These are phyloP conservation scores for Sphenopsis melanotis DNA, from an alignment of 2,797 vertebrate genomes.

Conservation along the genomic window DNA sequence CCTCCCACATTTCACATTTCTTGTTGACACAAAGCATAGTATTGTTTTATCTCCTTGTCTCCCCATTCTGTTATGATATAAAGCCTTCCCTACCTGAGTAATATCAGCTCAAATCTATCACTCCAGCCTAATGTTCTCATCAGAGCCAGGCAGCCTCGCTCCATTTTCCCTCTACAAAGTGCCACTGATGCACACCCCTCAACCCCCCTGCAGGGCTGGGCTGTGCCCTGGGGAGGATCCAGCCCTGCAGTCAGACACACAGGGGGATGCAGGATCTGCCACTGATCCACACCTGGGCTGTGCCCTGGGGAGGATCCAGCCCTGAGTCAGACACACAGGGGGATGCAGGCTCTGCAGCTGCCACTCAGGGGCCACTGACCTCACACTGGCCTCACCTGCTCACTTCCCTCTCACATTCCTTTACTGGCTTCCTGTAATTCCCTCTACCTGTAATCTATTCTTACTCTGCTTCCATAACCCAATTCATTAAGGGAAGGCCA, in stretches of 20 bases:
- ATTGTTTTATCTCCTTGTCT: conserved; percentile 40
- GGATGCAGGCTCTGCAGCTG: background rate
- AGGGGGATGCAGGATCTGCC: background rate
- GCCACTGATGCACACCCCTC: background rate
- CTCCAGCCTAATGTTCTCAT: conserved; percentile 3
- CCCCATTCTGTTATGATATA: background rate
- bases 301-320: too few relatives aligned
- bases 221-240: background rate
- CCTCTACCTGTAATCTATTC: background rate
- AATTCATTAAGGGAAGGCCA: background rate
- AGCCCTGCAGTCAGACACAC: background rate
- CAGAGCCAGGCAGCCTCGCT: background rate
- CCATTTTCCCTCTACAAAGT: background rate
- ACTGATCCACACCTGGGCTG: too few relatives aligned
- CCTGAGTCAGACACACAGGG: too few relatives aligned
- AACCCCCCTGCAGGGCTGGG: background rate
- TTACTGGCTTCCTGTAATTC: background rate
- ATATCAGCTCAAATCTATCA: conserved; percentile 25
- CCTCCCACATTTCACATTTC: background rate
- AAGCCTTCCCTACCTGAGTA: background rate
- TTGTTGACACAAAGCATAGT: conserved; percentile 7
- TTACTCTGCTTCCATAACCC: background rate
- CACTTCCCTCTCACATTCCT: background rate
- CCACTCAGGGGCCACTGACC: background rate
- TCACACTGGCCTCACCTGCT: background rate